phyloP scores from a whole-genome alignment of 2,797 vertebrate species.

The Pelodytes ibericus region DNA sequence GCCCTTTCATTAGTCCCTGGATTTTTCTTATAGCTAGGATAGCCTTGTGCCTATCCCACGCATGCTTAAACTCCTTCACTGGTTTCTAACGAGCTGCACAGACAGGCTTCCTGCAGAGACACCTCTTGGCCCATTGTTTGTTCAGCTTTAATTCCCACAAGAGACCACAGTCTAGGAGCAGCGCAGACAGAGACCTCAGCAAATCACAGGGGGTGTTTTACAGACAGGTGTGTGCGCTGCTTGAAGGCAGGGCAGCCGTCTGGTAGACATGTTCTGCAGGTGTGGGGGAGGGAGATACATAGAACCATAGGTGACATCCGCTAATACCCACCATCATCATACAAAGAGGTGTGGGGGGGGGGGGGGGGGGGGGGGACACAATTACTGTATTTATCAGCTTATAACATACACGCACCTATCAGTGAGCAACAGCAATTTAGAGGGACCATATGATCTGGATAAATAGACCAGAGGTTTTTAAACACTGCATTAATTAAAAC shows the following conservation, averaged over 20 bases:
- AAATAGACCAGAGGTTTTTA: no score
- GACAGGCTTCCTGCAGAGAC: slow-evolving; percentile 1
- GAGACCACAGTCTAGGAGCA: neutral
- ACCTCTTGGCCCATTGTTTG: slow-evolving; percentile 19
- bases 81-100: neutral
- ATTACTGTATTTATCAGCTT: no score
- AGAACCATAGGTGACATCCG: neutral
- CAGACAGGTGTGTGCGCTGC: slow-evolving; percentile 34
- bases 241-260: slow-evolving; percentile 13
- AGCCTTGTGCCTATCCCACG: no score
- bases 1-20: no score
- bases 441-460: no score
- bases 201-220: slow-evolving; percentile 9
- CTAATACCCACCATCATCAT: neutral
- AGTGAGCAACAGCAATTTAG: no score
- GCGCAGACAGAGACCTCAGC: neutral
- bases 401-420: no score
- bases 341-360: neutral
- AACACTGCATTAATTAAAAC: no score
- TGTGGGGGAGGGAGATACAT: slow-evolving; percentile 43
- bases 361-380: no score
- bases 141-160: slow-evolving; percentile 4
- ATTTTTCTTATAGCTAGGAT: no score
- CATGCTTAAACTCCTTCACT: no score
- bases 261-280: slow-evolving; percentile 44